Base-by-base conservation (phyloP, 1,140 invertebrate species). In the Aphaenogaster floridana region DNA sequence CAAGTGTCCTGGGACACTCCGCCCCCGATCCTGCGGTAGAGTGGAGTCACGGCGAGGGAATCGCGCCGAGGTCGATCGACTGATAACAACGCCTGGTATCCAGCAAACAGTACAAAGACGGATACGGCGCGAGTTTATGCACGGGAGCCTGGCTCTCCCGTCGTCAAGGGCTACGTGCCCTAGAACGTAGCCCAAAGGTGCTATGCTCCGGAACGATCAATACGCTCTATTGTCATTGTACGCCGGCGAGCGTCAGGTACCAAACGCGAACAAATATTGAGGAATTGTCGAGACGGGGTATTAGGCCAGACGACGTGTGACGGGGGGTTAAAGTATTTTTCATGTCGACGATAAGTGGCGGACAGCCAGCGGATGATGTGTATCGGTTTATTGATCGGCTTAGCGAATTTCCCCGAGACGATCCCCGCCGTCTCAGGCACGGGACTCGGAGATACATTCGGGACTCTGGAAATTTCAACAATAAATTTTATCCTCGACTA, bases 201-300 rank as follows among this genome's bases (percentile, higher is more conserved):
- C 80, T 76, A 69, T 50, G 17, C 80, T 76, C 39, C 6, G 48
- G 69, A n/a, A 69, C 80, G 69, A 84, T 84, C 80, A 48, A 84
- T 84, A 76, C 28, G 5, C 39, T 50, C 69, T 28, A 84, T 84
- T 76, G 80, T 84, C 80, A 61, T 61, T 83, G 71, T 36, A 48
- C 17, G 7, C 42, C 28, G 42, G 28, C 52, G 80, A 59, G 11
- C 39, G 42, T 39, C 28, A 21, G 28, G 28, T 52, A 50, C 36
- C 45, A 54, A 61, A 39, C 69, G 54, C 11, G 42, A 34, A 45
- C 80, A 76, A 76, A 74, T 84, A 76, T 76, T 48, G 54, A 21
- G 80, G 17, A 81, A 84, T 76, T 17, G 69, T 76, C 69, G 42
- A 74, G 48, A 84, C 68, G 42, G 39, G 8, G 4, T 72, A 83